Base-by-base conservation (phyloP, 2,113 vertebrate genomes). In the Myocastor coypus region DNA sequence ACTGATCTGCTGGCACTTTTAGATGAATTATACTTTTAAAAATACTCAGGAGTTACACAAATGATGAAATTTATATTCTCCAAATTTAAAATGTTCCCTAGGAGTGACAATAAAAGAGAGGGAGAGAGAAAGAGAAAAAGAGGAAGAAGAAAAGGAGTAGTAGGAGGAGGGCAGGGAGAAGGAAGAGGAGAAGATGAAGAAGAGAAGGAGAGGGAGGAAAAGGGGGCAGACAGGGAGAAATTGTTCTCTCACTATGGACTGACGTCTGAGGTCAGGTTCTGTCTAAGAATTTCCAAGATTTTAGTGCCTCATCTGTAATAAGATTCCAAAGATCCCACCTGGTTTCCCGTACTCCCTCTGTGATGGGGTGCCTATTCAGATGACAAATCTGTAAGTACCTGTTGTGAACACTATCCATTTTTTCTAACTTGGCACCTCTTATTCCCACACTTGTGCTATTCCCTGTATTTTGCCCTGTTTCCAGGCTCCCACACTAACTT, bases 61-160 rank as follows among this genome's bases (percentile, higher is more conserved):
- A 95, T 90, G 77, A 59, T 83, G 55, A 61, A 73, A 71, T 94
- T 96, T 94, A 88, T 87, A 80, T 90, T 63, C 22, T 30, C 34
- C 40, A 87, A 82, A 59, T 9, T 94, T 85, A 64, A 8, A 84
- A 17, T 55, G 24, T 10, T 90, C 64, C 24, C 59, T 52, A 87
- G 40, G 93, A 92, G 13, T 87, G 75, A 77, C 7, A 52, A 32
- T 66, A n/a, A 34, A 9, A 42, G 13, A 83, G 32, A 24, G 30
- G 26, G 19, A 28, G 10, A 50, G 19, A 75, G 34, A 66, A 24
- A n/a, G n/a, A 81, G 28, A 34, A 20, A 19, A 22, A 8, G n/a
- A 37, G 19, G 8, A 37, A 11, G 37, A 26, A 22, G 9, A 12
- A 26, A 37, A 75, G 17, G 0, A 71, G 34, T 4, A 68, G 13